These are phyloP conservation scores for Rhabdomys pumilio DNA, from an alignment of 2,797 vertebrate genomes.

Conservation along the genomic window DNA sequence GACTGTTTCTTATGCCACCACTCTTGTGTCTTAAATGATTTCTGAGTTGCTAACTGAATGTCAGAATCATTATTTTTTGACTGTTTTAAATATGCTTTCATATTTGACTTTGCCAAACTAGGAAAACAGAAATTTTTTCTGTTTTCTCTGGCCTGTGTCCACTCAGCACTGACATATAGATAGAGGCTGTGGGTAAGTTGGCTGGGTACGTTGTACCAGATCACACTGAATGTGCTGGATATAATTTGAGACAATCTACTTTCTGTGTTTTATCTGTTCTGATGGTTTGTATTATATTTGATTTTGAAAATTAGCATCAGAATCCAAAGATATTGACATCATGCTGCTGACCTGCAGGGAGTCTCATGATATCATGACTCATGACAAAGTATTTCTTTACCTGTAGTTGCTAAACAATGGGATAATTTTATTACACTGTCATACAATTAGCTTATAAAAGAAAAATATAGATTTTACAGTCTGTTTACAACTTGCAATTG, in stretches of 20 bases:
- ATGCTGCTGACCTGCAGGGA: constrained; percentile 71
- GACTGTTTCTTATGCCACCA: rapidly evolving
- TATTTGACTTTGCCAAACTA: constrained; percentile 46
- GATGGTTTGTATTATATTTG: constrained; percentile 78
- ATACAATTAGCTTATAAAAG: not conserved
- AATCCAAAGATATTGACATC: constrained; percentile 61
- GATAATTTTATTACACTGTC: constrained; percentile 56
- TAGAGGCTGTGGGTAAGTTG: constrained; percentile 33
- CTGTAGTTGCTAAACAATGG: constrained; percentile 82
- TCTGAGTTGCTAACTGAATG: rapidly evolving
- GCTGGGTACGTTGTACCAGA: constrained; percentile 73
- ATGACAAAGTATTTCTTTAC: constrained; percentile 77
- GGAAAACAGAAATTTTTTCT: constrained; percentile 50
- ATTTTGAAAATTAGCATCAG: constrained; percentile 76
- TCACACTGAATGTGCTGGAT: constrained; percentile 46
- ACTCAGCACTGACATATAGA: constrained; percentile 70
- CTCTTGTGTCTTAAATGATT: not conserved
- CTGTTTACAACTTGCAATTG: constrained; percentile 63
- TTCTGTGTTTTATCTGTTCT: constrained; percentile 81
- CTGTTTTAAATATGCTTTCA: constrained; percentile 59
- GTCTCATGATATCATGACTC: constrained; percentile 78
- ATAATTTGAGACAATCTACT: constrained; percentile 75
- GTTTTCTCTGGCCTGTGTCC: constrained; percentile 44
- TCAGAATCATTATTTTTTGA: constrained; percentile 1
- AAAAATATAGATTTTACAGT: not conserved